Evolutionary conservation across 2,888 invertebrate species (phyloP).

Genomic region (Masnerella sp.): DNA sequence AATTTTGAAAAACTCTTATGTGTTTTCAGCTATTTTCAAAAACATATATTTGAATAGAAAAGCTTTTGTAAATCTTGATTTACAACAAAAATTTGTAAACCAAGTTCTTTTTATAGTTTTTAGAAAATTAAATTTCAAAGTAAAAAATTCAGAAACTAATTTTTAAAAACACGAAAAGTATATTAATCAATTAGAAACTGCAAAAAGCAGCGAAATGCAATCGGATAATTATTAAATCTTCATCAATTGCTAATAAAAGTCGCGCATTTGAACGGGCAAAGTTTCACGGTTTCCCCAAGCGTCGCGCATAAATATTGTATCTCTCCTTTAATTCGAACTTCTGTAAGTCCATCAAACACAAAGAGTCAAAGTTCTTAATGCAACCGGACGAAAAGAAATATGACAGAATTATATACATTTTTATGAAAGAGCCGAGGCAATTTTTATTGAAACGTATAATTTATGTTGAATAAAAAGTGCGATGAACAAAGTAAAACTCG

Average conservation of each 20-base stretch:
- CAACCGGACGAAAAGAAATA: slow-evolving; percentile 39
- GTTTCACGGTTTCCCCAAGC: slow-evolving; percentile 13
- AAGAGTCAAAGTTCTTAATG: slow-evolving; percentile 53
- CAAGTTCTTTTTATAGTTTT: too few species aligned
- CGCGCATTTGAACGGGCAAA: slow-evolving; percentile 15
- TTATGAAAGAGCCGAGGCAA: slow-evolving; percentile 43
- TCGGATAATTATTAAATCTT: slow-evolving; percentile 30
- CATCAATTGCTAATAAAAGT: slow-evolving; percentile 29
- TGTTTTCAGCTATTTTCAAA: too few species aligned
- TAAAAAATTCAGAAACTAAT: neutral
- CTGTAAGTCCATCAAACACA: slow-evolving; percentile 45
- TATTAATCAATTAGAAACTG: too few species aligned
- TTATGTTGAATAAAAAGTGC: slow-evolving; percentile 37
- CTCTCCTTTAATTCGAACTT: slow-evolving; percentile 42
- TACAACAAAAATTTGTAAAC: too few species aligned
- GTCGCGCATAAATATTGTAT: slow-evolving; percentile 44
- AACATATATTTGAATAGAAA: too few species aligned
- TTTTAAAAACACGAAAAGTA: too few species aligned
- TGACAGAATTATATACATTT: slow-evolving; percentile 54
- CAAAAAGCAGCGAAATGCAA: neutral
- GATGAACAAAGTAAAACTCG: slow-evolving; percentile 47
- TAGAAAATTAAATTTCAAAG: neutral
- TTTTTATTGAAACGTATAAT: slow-evolving; percentile 56
- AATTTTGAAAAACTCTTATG: too few species aligned
- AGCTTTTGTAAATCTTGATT: too few species aligned